Evolutionary conservation across 2,797 vertebrate species (phyloP).

Genomic region (Atherinosoma microstoma): DNA sequence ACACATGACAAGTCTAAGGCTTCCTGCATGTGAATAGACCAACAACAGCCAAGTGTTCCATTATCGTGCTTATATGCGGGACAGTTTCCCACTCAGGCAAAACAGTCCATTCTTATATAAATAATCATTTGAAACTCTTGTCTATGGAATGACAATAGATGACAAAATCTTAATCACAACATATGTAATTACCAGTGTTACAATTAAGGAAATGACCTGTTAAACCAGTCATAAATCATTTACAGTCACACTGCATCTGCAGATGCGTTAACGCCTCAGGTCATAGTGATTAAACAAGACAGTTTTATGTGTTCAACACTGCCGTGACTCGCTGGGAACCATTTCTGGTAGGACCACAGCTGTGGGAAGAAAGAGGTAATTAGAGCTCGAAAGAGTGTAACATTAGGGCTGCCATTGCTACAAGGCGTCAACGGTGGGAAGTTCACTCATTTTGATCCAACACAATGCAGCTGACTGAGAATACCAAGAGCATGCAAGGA

Average conservation of each 20-base stretch:
- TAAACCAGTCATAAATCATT: constrained; percentile 36
- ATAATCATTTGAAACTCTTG: constrained; percentile 1
- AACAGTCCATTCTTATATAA: constrained; percentile 13
- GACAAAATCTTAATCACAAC: constrained; percentile 16
- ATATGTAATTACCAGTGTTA: constrained; percentile 35
- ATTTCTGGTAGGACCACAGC: constrained; percentile 16
- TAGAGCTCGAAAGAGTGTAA: constrained; percentile 28
- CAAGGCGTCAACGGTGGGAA: background rate
- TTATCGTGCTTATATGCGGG: background rate
- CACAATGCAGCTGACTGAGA: background rate
- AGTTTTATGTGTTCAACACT: constrained; percentile 19
- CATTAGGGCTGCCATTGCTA: constrained; percentile 16
- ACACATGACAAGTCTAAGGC: constrained; percentile 33
- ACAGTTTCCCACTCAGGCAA: background rate
- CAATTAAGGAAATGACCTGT: constrained; percentile 39
- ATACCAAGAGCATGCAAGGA: background rate
- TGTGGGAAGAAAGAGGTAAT: constrained; percentile 30
- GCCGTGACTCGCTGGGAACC: background rate
- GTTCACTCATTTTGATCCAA: constrained; percentile 24
- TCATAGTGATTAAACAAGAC: constrained; percentile 26
- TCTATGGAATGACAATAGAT: background rate
- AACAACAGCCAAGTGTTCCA: constrained; percentile 20
- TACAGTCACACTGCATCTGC: constrained; percentile 48
- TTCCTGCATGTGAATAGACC: constrained; percentile 30
- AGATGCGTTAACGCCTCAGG: constrained; percentile 26